Conservation (phyloP, 2,797 vertebrate genomes). For the Anabas testudineus region DNA sequence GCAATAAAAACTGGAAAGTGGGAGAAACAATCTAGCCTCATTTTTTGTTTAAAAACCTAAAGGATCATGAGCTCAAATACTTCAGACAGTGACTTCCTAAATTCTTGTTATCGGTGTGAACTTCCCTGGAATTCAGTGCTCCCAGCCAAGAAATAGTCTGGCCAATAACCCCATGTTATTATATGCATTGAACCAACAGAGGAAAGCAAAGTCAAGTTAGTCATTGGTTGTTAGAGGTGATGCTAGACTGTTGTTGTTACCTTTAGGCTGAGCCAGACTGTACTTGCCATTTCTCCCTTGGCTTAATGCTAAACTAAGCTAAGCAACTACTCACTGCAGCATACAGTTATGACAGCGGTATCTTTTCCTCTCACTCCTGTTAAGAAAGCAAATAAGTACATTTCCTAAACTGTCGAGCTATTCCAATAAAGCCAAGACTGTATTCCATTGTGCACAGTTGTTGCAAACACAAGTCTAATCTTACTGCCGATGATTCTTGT, state of each 20-base stretch:
- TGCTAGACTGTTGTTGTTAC: too few relatives aligned
- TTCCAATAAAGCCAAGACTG: not conserved
- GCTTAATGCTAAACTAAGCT: constrained; percentile 17
- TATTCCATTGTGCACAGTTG: constrained; percentile 34
- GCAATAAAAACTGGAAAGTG: not conserved
- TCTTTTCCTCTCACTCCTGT: not conserved
- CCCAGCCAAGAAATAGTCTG: not conserved
- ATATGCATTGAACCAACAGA: not conserved
- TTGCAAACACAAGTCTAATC: constrained; percentile 36
- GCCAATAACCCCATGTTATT: not conserved
- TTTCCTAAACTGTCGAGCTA: constrained; percentile 2
- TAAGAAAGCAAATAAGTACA: not conserved
- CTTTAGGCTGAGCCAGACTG: too few relatives aligned
- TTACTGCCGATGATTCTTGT: constrained; percentile 52
- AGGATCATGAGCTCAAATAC: not conserved
- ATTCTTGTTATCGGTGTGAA: not conserved
- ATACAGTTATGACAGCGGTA: not conserved
- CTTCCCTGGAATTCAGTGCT: not conserved
- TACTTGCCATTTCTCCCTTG: not conserved
- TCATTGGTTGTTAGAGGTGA: too few relatives aligned
- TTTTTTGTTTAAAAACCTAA: not conserved
- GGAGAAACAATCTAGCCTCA: not conserved
- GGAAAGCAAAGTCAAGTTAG: not conserved
- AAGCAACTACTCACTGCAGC: constrained; percentile 1
- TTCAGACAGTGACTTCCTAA: not conserved